Percentiles rank a stretch among this genome's conserved stretches.
phyloP scores from a whole-genome alignment of 2,113 vertebrate species.

The Phrynosoma platyrhinos region DNA sequence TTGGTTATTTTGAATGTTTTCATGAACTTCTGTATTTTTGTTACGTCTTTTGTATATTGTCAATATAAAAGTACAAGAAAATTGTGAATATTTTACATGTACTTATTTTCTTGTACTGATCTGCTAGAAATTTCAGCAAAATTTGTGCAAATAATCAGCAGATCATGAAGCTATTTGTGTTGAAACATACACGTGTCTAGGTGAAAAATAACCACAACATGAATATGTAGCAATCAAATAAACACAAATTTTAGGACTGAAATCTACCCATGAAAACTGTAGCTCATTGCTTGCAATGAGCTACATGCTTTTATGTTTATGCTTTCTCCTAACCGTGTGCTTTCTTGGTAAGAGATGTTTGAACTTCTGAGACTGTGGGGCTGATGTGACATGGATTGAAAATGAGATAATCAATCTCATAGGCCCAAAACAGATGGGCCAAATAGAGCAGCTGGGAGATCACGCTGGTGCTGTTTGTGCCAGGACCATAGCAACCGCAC shows the following conservation, averaged over 20 bases:
- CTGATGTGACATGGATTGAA: slow-evolving; percentile 52
- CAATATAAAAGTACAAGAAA: slow-evolving; percentile 53
- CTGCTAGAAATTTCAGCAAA: slow-evolving; percentile 27
- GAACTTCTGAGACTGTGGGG: slow-evolving; percentile 16
- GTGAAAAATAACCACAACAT: slow-evolving; percentile 36
- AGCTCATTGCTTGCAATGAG: slow-evolving; percentile 40
- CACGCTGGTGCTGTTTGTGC: no score
- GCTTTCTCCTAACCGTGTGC: neutral
- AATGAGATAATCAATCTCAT: slow-evolving; percentile 58
- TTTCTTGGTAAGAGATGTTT: slow-evolving; percentile 43
- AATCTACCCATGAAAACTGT: slow-evolving; percentile 7
- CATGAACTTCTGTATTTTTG: slow-evolving; percentile 61
- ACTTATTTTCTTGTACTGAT: slow-evolving; percentile 29
- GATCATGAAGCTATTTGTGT: slow-evolving; percentile 27
- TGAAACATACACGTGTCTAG: slow-evolving; percentile 1
- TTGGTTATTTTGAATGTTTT: slow-evolving; percentile 47
- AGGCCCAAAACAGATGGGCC: no score
- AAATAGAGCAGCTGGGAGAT: no score
- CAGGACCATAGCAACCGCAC: no score
- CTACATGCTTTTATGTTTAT: neutral
- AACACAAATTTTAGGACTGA: neutral
- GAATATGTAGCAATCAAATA: slow-evolving; percentile 67
- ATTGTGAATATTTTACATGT: slow-evolving; percentile 18
- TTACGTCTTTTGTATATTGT: slow-evolving; percentile 56
- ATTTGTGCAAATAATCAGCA: neutral